Evolutionary conservation across 2,888 invertebrate species (phyloP).

Genomic region (Eilema depressum): DNA sequence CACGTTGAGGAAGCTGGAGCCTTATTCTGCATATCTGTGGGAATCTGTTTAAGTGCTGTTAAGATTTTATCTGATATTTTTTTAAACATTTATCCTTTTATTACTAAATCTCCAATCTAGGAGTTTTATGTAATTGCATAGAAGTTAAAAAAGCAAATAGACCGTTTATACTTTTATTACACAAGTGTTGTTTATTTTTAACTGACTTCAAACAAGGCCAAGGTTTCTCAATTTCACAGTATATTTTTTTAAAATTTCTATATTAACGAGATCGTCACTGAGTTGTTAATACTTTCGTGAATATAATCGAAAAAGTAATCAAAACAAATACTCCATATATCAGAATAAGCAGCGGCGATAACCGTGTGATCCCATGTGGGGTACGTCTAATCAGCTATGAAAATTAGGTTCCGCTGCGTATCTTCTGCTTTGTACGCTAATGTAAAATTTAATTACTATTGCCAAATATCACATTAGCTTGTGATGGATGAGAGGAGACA

Average conservation of each 20-base stretch:
- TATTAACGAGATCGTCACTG: neutral
- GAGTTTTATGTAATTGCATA: too few species aligned
- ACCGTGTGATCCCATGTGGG: constrained; percentile 80
- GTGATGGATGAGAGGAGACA: constrained; percentile 68
- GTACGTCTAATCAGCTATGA: constrained; percentile 86
- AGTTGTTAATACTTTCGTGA: neutral
- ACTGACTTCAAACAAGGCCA: too few species aligned
- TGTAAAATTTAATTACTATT: constrained; percentile 86
- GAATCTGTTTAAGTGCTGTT: constrained; percentile 7
- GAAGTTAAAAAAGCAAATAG: too few species aligned
- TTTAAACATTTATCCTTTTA: neutral
- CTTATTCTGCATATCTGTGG: constrained; percentile 44
- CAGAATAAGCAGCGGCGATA: constrained; percentile 43
- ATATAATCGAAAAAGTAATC: neutral
- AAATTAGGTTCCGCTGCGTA: constrained; percentile 84
- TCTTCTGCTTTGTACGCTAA: constrained; percentile 83
- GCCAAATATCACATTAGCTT: constrained; percentile 74
- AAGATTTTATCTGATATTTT: neutral
- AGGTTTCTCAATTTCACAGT: too few species aligned
- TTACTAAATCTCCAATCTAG: neutral
- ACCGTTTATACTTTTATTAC: neutral
- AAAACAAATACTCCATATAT: constrained; percentile 1
- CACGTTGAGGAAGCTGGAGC: constrained; percentile 44
- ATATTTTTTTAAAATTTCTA: neutral
- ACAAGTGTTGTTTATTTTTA: neutral